Conservation (phyloP, 2,797 vertebrate genomes). For the Martes flavigula region DNA sequence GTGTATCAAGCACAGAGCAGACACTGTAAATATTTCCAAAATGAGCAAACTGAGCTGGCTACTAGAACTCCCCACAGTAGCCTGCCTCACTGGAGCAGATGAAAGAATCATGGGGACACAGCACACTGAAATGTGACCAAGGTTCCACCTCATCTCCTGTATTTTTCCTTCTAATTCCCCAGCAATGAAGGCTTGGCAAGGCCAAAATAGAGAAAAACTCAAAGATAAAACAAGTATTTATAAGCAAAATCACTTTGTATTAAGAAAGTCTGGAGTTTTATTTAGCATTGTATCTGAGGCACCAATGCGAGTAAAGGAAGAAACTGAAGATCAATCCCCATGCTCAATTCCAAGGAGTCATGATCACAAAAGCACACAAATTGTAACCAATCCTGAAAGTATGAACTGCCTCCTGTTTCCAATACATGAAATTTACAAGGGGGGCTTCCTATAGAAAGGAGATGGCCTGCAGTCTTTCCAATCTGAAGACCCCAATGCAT, state of each 20-base stretch:
- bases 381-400: conserved; percentile 32
- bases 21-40: conserved; percentile 1
- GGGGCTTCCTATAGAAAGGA: background rate
- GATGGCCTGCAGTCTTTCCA: background rate
- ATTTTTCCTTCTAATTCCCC: conserved; percentile 6
- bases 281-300: conserved; percentile 61
- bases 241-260: conserved; percentile 57
- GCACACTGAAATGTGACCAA: background rate
- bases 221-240: conserved; percentile 50
- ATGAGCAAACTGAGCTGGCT: background rate
- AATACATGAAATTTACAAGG: conserved; percentile 20
- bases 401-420: conserved; percentile 28
- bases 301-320: conserved; percentile 59
- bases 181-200: conserved; percentile 18
- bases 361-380: conserved; percentile 34
- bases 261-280: conserved; percentile 63
- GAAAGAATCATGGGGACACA: background rate
- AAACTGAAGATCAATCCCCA: conserved; percentile 48
- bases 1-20: background rate
- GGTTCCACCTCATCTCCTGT: background rate
- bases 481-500: background rate
- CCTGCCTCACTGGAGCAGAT: background rate
- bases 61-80: background rate
- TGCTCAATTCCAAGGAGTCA: conserved; percentile 34
- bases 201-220: conserved; percentile 17